Conservation (phyloP, 2,797 vertebrate genomes). For the Sternotherus odoratus region DNA sequence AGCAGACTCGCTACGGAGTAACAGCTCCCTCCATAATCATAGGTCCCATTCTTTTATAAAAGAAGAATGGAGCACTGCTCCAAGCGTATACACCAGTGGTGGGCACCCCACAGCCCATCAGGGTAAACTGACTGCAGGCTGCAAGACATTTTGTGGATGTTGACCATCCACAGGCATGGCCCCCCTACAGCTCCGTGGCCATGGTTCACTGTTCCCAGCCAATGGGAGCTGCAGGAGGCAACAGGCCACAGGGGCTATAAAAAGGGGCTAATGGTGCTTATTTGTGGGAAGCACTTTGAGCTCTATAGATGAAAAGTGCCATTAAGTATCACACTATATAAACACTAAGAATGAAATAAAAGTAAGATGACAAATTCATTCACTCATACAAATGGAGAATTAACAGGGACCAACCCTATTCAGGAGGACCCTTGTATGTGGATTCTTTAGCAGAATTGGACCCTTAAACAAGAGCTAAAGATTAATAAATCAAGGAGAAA, state of each 20-base stretch:
- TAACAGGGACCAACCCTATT: constrained; percentile 6
- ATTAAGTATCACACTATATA: neutral
- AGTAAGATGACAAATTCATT: neutral
- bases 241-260: neutral
- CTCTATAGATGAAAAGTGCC: neutral
- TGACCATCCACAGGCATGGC: no score
- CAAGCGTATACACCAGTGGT: neutral
- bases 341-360: neutral
- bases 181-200: no score
- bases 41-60: neutral
- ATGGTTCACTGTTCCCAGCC: no score
- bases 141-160: no score
- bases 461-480: neutral
- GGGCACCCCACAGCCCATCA: no score
- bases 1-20: neutral
- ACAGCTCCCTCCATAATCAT: no score
- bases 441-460: neutral
- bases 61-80: neutral
- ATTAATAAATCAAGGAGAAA: neutral
- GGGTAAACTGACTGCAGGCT: no score
- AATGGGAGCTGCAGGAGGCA: no score
- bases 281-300: neutral
- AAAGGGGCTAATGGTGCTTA: rapidly evolving
- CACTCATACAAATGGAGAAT: neutral
- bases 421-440: neutral